phyloP scores from a whole-genome alignment of 2,797 vertebrate species.

The Sphaeramia orbicularis region DNA sequence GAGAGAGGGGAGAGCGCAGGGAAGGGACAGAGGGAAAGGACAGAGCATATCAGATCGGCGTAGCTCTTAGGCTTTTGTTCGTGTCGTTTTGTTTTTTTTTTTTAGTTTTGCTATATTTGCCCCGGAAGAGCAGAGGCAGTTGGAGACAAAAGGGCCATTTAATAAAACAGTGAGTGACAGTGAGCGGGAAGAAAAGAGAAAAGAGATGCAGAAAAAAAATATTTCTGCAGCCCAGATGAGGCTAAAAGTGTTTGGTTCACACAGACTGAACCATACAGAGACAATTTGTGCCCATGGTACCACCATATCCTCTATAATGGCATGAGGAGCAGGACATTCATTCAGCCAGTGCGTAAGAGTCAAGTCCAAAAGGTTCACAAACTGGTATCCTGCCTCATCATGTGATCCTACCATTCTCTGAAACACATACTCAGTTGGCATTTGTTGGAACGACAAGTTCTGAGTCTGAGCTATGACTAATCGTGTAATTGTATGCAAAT shows the following conservation, averaged over 20 bases:
- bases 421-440: not conserved
- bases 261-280: not conserved
- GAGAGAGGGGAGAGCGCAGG: constrained; percentile 55
- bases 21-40: constrained; percentile 70
- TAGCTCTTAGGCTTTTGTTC: constrained; percentile 68
- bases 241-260: constrained; percentile 14
- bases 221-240: constrained; percentile 37
- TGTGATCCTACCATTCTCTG: constrained; percentile 16
- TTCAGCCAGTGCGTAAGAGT: constrained; percentile 26
- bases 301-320: no score
- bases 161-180: constrained; percentile 20
- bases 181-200: constrained; percentile 22
- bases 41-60: constrained; percentile 71
- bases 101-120: constrained; percentile 65
- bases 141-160: constrained; percentile 64
- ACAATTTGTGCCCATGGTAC: constrained; percentile 58
- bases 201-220: constrained; percentile 35
- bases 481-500: not conserved
- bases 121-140: constrained; percentile 66
- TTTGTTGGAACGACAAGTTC: no score
- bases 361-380: constrained; percentile 12
- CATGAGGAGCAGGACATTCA: constrained; percentile 2
- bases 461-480: constrained; percentile 10
- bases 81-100: constrained; percentile 52
- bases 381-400: constrained; percentile 6